Conservation (phyloP, 2,888 invertebrate genomes). For the Heteropelma amictum region DNA sequence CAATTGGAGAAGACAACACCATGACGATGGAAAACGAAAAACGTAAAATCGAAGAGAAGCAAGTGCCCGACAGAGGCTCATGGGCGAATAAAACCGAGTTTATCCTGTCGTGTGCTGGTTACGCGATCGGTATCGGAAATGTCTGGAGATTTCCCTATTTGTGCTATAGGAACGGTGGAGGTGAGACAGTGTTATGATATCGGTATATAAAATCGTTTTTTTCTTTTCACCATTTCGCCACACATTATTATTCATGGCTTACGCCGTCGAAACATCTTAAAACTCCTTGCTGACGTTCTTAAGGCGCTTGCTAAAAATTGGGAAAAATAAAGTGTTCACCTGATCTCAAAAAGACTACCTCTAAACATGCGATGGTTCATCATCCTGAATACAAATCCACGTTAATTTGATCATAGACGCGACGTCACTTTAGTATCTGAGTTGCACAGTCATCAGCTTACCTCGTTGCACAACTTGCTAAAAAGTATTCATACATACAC, state of each 20-base stretch:
- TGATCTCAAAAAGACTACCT: no score
- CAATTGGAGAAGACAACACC: constrained; percentile 19
- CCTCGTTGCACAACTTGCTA: no score
- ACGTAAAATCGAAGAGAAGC: constrained; percentile 47
- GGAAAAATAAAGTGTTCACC: no score
- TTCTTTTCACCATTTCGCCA: background rate
- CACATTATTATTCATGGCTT: no score
- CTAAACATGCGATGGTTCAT: no score
- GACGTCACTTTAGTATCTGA: no score
- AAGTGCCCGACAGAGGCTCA: constrained; percentile 80
- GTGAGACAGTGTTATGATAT: constrained; percentile 77
- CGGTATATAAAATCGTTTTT: background rate
- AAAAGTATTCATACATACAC: background rate
- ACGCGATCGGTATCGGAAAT: constrained; percentile 92
- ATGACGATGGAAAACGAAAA: constrained; percentile 55
- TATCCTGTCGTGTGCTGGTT: constrained; percentile 89
- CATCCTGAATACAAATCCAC: no score
- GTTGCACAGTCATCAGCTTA: no score
- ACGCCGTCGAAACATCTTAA: no score
- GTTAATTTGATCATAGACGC: no score
- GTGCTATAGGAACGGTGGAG: constrained; percentile 92
- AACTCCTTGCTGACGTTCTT: no score
- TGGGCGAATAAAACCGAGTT: constrained; percentile 89
- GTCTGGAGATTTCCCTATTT: constrained; percentile 93
- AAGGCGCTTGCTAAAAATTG: no score